phyloP scores from a whole-genome alignment of 2,888 invertebrate species.

The Imbricaverruca yamaguchii region DNA sequence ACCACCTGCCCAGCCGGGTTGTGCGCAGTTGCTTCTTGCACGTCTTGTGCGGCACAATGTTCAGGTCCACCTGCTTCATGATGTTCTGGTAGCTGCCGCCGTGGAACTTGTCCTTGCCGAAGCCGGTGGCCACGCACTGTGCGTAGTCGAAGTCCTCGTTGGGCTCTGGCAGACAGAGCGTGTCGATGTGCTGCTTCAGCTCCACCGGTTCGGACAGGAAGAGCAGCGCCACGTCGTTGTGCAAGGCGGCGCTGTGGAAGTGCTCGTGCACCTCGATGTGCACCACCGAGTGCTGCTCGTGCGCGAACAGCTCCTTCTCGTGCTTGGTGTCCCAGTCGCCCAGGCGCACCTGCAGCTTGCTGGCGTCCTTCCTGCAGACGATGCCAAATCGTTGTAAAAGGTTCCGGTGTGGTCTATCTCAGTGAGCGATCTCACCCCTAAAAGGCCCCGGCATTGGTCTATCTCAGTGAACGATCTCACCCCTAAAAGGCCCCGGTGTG shows the following conservation, averaged over 20 bases:
- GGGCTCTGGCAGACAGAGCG: slow-evolving; percentile 55
- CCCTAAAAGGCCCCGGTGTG: no score
- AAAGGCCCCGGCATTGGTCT: no score
- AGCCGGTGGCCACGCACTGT: slow-evolving; percentile 61
- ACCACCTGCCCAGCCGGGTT: slow-evolving; percentile 60
- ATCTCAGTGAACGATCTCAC: no score
- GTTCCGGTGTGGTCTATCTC: no score
- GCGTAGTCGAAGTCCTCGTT: slow-evolving; percentile 48
- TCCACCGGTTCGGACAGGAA: slow-evolving; percentile 49
- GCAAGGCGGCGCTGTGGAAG: slow-evolving; percentile 34
- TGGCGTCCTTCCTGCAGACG: slow-evolving; percentile 5
- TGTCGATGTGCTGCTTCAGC: slow-evolving; percentile 58
- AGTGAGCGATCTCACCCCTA: no score
- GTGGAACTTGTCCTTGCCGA: slow-evolving; percentile 64
- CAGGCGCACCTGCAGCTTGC: slow-evolving; percentile 48
- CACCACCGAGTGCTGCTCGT: slow-evolving; percentile 59
- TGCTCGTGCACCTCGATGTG: slow-evolving; percentile 34
- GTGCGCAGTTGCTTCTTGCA: slow-evolving; percentile 57
- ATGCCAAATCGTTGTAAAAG: background rate
- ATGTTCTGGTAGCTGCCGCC: slow-evolving; percentile 59
- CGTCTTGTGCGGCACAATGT: slow-evolving; percentile 49
- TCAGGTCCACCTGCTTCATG: slow-evolving; percentile 65
- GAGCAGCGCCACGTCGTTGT: slow-evolving; percentile 36
- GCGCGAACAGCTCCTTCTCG: slow-evolving; percentile 57
- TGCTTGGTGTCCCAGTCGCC: slow-evolving; percentile 80